A percentile compares a stretch with the other conserved stretches of the same genome.
These are phyloP conservation scores for Lasius fuliginosus DNA, from an alignment of 2,888 invertebrate species.

Conservation along the genomic window DNA sequence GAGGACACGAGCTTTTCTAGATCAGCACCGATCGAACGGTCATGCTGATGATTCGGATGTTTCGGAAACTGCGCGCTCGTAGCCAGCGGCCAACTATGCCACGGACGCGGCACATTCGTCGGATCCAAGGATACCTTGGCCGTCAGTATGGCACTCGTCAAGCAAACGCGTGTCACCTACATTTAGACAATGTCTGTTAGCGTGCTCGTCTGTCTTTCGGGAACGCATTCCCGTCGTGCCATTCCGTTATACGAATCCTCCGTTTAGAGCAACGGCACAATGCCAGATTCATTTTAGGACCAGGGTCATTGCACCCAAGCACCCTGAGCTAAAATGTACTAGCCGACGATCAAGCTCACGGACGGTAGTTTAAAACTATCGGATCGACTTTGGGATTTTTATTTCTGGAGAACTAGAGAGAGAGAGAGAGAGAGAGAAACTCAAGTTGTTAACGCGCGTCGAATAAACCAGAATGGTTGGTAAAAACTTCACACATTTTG, in stretches of 20 bases:
- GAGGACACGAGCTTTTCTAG: not conserved
- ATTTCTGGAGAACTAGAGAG: not conserved
- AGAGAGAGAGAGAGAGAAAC: no score
- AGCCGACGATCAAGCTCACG: conserved; percentile 37
- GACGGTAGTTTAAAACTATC: not conserved
- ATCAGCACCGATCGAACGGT: not conserved
- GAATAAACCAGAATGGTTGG: not conserved
- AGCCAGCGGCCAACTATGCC: conserved; percentile 55
- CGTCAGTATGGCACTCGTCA: conserved; percentile 65
- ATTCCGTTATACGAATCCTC: conserved; percentile 14
- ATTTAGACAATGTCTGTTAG: conserved; percentile 55
- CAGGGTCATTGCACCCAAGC: conserved; percentile 40
- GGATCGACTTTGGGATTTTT: not conserved
- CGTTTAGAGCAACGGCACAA: conserved; percentile 23
- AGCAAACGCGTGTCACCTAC: conserved; percentile 63
- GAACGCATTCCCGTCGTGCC: conserved; percentile 30
- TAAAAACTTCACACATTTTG: not conserved
- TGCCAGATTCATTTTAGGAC: conserved; percentile 45
- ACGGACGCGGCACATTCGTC: conserved; percentile 47
- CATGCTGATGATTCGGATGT: conserved; percentile 54
- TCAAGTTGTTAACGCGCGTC: not conserved
- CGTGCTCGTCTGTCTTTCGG: conserved; percentile 11
- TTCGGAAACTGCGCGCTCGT: conserved; percentile 43
- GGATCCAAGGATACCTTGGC: conserved; percentile 22
- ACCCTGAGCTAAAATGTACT: not conserved